phyloP scores from a whole-genome alignment of 1,140 invertebrate genomes.

The Copidosoma floridanum region DNA sequence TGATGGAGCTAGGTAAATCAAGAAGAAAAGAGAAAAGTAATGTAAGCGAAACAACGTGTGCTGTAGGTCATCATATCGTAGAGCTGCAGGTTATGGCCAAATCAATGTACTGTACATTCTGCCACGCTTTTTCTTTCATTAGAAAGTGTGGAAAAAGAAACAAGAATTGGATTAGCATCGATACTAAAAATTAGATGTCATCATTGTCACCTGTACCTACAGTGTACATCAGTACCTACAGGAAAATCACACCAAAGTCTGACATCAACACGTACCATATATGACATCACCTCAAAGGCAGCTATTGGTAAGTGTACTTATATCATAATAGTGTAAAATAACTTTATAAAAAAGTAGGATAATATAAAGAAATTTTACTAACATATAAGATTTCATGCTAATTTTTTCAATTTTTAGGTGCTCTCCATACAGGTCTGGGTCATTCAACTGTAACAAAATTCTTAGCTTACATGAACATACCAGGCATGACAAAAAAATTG shows the following conservation, averaged over 20 bases:
- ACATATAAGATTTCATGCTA: not conserved
- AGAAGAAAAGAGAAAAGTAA: not conserved
- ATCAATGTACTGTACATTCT: not conserved
- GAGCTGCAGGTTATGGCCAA: not conserved
- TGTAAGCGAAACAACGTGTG: not conserved
- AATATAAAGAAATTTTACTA: not conserved
- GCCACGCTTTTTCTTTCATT: not conserved
- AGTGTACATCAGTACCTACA: not conserved
- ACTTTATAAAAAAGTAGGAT: not conserved
- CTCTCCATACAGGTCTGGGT: not conserved
- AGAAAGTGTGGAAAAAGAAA: not conserved
- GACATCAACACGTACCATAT: not conserved
- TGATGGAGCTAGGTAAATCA: not conserved
- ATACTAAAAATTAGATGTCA: not conserved
- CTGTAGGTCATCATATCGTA: not conserved
- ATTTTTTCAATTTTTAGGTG: not conserved
- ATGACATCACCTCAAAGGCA: not conserved
- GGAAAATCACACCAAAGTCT: not conserved
- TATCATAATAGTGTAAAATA: not conserved
- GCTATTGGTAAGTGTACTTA: not conserved
- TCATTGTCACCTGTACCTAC: not conserved
- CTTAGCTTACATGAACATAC: not conserved
- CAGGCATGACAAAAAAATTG: not conserved
- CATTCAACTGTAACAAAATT: not conserved
- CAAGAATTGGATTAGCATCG: not conserved